Base-by-base conservation (phyloP, 1,140 invertebrate species). In the Atopsyche davidsoni region DNA sequence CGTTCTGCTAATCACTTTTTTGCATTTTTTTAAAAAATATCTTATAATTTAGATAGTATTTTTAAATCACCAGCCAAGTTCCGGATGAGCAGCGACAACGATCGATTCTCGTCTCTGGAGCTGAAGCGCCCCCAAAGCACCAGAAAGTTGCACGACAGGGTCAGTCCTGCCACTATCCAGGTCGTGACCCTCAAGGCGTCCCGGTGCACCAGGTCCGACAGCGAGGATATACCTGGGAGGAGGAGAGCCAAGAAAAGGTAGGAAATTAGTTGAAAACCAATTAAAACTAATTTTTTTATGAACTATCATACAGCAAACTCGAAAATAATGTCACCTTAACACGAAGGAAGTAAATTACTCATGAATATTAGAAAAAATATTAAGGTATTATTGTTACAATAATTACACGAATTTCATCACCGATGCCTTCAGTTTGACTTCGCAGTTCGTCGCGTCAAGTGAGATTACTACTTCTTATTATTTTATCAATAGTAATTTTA, bases 1-100 rank as follows among this genome's bases (percentile, higher is more conserved):
- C 85, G 85, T 83, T 88, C 86, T 91, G 87, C 86, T 90, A 89
- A 11, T 2, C 13, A 18, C 25, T 43, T 45, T 56, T 51, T 46
- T 54, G 24, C 22, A 34, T 28, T 36, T 36, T 16, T 2, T 46
- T 28, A 28, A 28, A 28, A 28, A 28, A 28, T n/a, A 28, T 28
- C n/a, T n/a, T 28, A 7, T 28, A 7, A 28, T 7, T n/a, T 28
- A 28, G 25, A 7, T 7, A n/a, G n/a, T 28, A 28, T 28, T 7
- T 28, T 25, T 7, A 13, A 58, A 45, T 61, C 62, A 82, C 80
- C 74, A 36, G 86, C 83, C 25, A 89, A 68, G 66, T 88, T 88
- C 35, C 79, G 76, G 46, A 89, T 83, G 22, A 87, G 69, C 41
- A 82, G 72, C 35, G 77, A 80, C 0, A 82, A 64, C 1, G 77